Base-by-base conservation (phyloP, 2,888 invertebrate species). In the Papilio protenor region DNA sequence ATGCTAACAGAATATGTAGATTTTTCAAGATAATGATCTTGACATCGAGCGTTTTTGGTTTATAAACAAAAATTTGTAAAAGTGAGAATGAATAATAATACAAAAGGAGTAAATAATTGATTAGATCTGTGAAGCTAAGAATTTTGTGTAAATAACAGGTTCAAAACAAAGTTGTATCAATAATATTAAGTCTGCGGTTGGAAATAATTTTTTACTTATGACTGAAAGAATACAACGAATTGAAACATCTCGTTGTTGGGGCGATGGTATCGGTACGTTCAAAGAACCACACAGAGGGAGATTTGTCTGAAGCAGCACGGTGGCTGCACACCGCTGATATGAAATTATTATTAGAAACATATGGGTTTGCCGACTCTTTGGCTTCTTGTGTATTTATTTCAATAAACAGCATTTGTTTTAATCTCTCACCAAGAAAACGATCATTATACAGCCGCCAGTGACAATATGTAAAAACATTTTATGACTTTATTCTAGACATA, bases 311-410 rank as follows among this genome's bases (percentile, higher is more conserved):
- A 82, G 82, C 84, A 87, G 87, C 85, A 88, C 91, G 91, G 91
- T 89, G 90, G 87, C 83, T 84, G 89, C 81, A 85, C 88, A 84
- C 82, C 82, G 87, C 86, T 84, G 88, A 91, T 92, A 93, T 93
- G 90, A 90, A 93, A 92, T 88, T 94, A 94, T 92, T 90, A 94
- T 93, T 85, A 84, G 86, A 89, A 91, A 87, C 94, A 94, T 86
- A 92, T 94, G 94, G 87, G 82, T 84, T 82, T 81, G 79, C 79
- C 61, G 80, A 83, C 83, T 78, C 80, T 61, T 66, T 55, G 5
- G 49, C 49, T 75, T 40, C 55, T 69, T 69, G 66, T 73, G 59
- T 69, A 73, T 73, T 76, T 71, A 66, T 47, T 76, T 76, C 45
- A 57, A 47, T 70, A 47, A 59, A 66, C 59, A 40, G 47, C 59